These are phyloP conservation scores for Egretta garzetta DNA, from an alignment of 2,113 vertebrate species.

Conservation along the genomic window DNA sequence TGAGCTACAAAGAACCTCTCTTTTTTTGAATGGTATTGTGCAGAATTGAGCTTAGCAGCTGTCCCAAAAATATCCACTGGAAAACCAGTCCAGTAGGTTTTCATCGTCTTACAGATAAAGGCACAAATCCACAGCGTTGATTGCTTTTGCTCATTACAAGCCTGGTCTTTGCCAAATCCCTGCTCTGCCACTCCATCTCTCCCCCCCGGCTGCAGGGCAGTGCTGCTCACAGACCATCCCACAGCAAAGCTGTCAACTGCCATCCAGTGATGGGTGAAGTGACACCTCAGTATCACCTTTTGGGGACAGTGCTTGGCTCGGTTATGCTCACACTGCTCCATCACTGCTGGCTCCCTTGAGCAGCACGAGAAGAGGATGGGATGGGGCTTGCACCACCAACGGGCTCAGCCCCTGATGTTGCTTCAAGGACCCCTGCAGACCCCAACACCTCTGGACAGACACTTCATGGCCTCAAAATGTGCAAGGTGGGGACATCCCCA, in stretches of 20 bases:
- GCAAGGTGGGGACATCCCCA: neutral
- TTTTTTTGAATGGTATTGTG: neutral
- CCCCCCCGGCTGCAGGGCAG: neutral
- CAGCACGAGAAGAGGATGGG: neutral
- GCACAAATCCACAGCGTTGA: neutral
- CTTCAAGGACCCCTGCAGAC: neutral
- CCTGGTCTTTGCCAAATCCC: neutral
- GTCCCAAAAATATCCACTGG: neutral
- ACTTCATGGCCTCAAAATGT: fast-evolving
- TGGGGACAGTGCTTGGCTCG: neutral
- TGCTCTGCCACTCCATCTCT: neutral
- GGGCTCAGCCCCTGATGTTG: neutral
- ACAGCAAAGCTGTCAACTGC: neutral
- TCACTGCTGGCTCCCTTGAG: fast-evolving
- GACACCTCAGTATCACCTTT: neutral
- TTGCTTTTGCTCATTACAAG: neutral
- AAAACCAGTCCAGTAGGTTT: neutral
- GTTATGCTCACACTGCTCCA: neutral
- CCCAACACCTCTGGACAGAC: neutral
- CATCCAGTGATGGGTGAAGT: neutral
- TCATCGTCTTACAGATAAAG: neutral
- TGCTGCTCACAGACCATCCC: fast-evolving
- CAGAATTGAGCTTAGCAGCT: neutral
- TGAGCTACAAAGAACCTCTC: neutral
- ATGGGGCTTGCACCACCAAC: neutral